Conservation (phyloP, 2,888 invertebrate genomes). For the Uloborus plumipes region DNA sequence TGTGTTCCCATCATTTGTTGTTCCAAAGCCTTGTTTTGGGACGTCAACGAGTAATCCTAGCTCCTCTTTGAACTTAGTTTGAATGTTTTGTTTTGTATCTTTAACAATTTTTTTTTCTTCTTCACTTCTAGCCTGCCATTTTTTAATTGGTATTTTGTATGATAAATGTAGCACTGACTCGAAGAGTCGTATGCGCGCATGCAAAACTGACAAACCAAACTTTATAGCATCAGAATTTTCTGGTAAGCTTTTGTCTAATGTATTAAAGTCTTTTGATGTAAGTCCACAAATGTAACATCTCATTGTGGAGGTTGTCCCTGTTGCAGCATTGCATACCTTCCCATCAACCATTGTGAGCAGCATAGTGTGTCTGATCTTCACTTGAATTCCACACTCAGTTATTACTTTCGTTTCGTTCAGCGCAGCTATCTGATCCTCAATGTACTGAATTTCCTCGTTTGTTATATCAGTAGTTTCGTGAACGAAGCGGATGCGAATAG, state of each 20-base stretch:
- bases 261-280: slow-evolving; percentile 18
- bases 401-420: not conserved
- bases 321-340: slow-evolving; percentile 28
- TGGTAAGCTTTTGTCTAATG: not conserved
- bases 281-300: slow-evolving; percentile 32
- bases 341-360: slow-evolving; percentile 34
- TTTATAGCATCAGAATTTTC: not conserved
- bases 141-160: slow-evolving; percentile 28
- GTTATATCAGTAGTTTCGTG: slow-evolving; percentile 26
- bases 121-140: slow-evolving; percentile 18
- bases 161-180: slow-evolving; percentile 23
- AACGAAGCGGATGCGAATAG: slow-evolving; percentile 33
- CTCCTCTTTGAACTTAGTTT: slow-evolving; percentile 25
- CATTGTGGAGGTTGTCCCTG: slow-evolving; percentile 23
- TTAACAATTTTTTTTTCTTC: slow-evolving; percentile 5
- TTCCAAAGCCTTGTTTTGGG: no score
- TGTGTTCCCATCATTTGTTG: no score
- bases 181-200: slow-evolving; percentile 25
- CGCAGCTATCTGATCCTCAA: not conserved
- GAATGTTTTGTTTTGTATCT: not conserved
- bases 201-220: slow-evolving; percentile 13
- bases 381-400: not conserved
- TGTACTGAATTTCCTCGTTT: slow-evolving; percentile 15
- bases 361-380: slow-evolving; percentile 7
- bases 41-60: slow-evolving; percentile 12